Evolutionary conservation across 2,888 invertebrate genomes (phyloP).

Genomic region (Nineta flava): DNA sequence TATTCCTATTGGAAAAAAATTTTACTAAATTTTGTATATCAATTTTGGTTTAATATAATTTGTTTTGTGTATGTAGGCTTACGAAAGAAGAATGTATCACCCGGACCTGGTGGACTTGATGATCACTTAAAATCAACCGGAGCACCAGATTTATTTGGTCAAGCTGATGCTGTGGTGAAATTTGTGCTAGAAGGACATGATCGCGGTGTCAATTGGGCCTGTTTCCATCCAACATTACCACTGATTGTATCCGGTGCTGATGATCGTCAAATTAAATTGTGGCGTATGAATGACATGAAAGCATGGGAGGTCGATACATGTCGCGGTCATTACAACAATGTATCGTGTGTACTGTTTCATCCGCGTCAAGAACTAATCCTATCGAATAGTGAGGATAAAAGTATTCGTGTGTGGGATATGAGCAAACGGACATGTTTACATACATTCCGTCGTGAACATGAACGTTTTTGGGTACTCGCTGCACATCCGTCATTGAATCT

Average conservation of each 20-base stretch:
- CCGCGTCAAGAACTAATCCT: conserved; percentile 92
- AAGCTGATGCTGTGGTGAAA: conserved; percentile 84
- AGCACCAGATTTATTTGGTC: conserved; percentile 88
- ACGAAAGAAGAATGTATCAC: conserved; percentile 94
- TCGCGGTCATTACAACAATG: conserved; percentile 99
- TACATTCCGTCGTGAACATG: conserved; percentile 87
- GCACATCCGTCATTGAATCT: conserved; percentile 90
- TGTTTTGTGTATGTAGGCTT: conserved; percentile 33
- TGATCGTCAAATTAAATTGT: conserved; percentile 91
- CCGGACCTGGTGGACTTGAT: conserved; percentile 80
- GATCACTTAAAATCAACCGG: conserved; percentile 74
- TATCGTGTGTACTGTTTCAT: conserved; percentile 94
- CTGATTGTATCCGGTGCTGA: conserved; percentile 97
- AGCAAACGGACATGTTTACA: conserved; percentile 82
- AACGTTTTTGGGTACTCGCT: conserved; percentile 93
- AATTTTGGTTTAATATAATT: conserved; percentile 3
- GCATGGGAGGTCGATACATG: conserved; percentile 99
- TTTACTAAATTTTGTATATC: too few species aligned
- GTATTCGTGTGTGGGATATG: conserved; percentile 98
- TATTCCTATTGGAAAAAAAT: too few species aligned
- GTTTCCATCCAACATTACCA: conserved; percentile 89
- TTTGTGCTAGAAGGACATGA: conserved; percentile 89
- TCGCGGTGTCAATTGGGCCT: conserved; percentile 97
- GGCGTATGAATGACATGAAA: conserved; percentile 98
- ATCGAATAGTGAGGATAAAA: conserved; percentile 95